Conservation (phyloP, 53 echinoderm and acorn worm genomes). For the Apostichopus leukothele region DNA sequence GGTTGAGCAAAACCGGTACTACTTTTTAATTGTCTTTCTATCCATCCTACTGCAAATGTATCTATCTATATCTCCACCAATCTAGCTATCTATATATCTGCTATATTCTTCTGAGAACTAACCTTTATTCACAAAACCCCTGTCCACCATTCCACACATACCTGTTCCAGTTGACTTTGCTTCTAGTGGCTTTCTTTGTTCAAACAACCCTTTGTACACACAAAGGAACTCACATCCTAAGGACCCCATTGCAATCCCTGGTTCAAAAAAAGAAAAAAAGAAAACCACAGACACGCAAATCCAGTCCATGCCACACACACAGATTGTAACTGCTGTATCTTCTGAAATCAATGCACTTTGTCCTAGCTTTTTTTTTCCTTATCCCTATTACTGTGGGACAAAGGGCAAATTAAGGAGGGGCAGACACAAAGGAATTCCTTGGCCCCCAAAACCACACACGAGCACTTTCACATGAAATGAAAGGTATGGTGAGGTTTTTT, state of each 20-base stretch:
- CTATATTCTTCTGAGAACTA: not conserved
- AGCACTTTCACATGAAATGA: too few relatives aligned
- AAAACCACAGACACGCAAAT: constrained; percentile 2
- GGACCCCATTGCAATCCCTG: not conserved
- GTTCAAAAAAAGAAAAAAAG: not conserved
- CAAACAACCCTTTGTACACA: constrained; percentile 36
- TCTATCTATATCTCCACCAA: not conserved
- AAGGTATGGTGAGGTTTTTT: too few relatives aligned
- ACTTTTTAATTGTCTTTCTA: not conserved
- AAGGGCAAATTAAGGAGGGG: constrained; percentile 2
- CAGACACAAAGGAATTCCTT: constrained; percentile 20
- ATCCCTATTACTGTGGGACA: not conserved
- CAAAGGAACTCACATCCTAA: constrained; percentile 8
- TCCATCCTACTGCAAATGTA: not conserved
- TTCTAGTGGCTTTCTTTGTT: constrained; percentile 1
- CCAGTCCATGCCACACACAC: constrained; percentile 13
- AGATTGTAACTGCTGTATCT: not conserved
- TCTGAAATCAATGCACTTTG: not conserved
- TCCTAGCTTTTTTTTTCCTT: not conserved
- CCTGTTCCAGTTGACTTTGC: constrained; percentile 25
- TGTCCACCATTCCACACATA: constrained; percentile 7
- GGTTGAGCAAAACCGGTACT: not conserved
- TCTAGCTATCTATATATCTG: too few relatives aligned
- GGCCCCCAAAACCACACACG: too few relatives aligned
- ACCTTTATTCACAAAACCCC: not conserved